Evolutionary conservation across 2,888 invertebrate species (phyloP).

Genomic region (Mystacides longicornis): DNA sequence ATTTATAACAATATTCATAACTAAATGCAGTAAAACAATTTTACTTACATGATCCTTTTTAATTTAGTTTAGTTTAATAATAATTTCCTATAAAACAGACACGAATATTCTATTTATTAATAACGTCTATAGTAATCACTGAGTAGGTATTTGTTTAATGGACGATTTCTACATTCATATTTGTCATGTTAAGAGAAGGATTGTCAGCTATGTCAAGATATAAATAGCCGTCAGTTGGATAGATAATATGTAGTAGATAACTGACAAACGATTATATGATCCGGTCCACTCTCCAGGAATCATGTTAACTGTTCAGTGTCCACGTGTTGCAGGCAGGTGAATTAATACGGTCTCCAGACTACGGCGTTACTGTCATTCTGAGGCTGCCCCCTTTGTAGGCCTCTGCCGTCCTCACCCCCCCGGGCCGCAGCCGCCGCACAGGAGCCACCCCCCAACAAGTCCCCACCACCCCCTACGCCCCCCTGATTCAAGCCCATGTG

Average conservation of each 20-base stretch:
- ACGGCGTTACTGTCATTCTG: conserved; percentile 57
- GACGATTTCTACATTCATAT: too few species aligned
- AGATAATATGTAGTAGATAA: not conserved
- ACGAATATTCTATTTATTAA: too few species aligned
- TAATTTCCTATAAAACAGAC: too few species aligned
- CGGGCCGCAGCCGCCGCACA: conserved; percentile 53
- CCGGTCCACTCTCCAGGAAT: not conserved
- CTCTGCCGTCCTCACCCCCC: conserved; percentile 49
- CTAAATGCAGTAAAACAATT: too few species aligned
- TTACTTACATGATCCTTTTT: too few species aligned
- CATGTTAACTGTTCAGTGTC: conserved; percentile 1
- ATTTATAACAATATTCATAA: too few species aligned
- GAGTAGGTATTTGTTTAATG: too few species aligned
- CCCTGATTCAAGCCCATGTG: conserved; percentile 35
- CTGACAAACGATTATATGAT: too few species aligned
- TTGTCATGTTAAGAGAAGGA: too few species aligned
- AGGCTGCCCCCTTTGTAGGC: conserved; percentile 52
- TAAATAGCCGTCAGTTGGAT: not conserved
- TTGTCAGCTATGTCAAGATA: not conserved
- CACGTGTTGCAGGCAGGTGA: not conserved
- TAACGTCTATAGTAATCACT: too few species aligned
- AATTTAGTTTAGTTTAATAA: too few species aligned
- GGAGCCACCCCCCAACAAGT: conserved; percentile 49
- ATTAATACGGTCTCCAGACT: conserved; percentile 71
- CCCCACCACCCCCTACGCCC: conserved; percentile 30